Evolutionary conservation across 2,797 vertebrate species (phyloP), one percentile per base, ranked within the genome.

Genomic region (Halcyon badia): DNA sequence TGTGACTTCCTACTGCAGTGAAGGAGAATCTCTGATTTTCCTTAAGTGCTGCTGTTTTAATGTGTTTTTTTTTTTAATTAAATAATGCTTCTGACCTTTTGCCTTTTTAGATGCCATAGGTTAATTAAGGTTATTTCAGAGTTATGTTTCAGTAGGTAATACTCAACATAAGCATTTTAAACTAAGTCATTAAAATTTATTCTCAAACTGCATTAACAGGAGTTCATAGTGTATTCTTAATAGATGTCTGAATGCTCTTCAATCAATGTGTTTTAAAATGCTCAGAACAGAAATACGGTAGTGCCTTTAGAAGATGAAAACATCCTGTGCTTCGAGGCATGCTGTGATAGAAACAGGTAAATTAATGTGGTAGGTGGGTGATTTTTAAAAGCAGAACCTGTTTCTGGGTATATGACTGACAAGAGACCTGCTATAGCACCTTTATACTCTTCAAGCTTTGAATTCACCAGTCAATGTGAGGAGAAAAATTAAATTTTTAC

Each of bases 71-170:
- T 20, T 30, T 31, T 56, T n/a, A 48, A 58, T 31, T 62, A 82
- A 76, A 60, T 51, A 66, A 3, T 21, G 19, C 56, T 4, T 39
- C 31, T 87, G 70, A 70, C 41, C 18, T 79, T 42, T 60, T 88
- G 17, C 22, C 9, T 87, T 81, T 95, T 87, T 80, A 71, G 41
- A n/a, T 62, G 21, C 14, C 12, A 7, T 62, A 42, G 22, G 49
- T 88, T 95, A 88, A 93, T 83, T 89, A 58, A 78, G 46, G 15
- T 83, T 95, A 82, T 84, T 91, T 93, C 52, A 75, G 35, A 42
- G 39, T 61, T 65, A 17, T 4, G 21, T 83, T 92, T 94, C 48
- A 33, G 12, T 26, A 21, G 42, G 25, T 60, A 60, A 33, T 49
- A 58, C 46, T 58, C 42, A 78, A 58, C 17, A 46, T n/a, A 78